These are phyloP conservation scores for Amiota communis DNA, from an alignment of 2,888 invertebrate genomes.

Conservation along the genomic window DNA sequence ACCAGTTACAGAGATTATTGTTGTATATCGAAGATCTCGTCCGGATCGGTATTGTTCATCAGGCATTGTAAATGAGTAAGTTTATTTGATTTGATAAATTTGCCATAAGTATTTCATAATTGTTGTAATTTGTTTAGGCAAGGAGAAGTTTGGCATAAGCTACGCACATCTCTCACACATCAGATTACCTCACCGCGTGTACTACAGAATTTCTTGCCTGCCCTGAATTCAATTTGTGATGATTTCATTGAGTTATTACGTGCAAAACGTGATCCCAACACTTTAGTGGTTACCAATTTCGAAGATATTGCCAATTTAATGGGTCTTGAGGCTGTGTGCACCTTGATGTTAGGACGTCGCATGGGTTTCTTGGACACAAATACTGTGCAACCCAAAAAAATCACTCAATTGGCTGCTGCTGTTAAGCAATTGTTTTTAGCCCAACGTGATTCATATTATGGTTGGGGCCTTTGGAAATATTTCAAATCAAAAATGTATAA, in stretches of 20 bases:
- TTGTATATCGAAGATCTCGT: constrained; percentile 81
- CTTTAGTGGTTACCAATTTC: constrained; percentile 77
- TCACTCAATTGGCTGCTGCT: constrained; percentile 80
- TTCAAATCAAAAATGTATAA: constrained; percentile 82
- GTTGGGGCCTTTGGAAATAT: constrained; percentile 85
- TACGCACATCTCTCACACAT: constrained; percentile 82
- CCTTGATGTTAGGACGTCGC: constrained; percentile 84
- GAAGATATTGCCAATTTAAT: constrained; percentile 84
- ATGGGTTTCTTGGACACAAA: constrained; percentile 80
- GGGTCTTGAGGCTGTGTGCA: constrained; percentile 87
- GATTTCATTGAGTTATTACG: constrained; percentile 83
- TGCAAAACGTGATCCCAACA: constrained; percentile 74
- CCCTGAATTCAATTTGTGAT: constrained; percentile 83
- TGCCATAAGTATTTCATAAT: neutral
- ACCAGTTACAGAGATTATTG: constrained; percentile 87
- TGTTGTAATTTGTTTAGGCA: constrained; percentile 76
- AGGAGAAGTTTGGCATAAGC: constrained; percentile 84
- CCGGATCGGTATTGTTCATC: constrained; percentile 87
- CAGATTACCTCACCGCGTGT: constrained; percentile 85
- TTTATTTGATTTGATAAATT: neutral
- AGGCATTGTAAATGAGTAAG: constrained; percentile 89
- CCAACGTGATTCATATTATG: constrained; percentile 86
- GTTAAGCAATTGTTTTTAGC: constrained; percentile 85
- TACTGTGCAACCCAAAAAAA: constrained; percentile 76
- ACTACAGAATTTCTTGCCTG: constrained; percentile 83